Evolutionary conservation across 2,797 vertebrate genomes (phyloP), one percentile per base, ranked within the genome.

Genomic region (Sciurus vulgaris): DNA sequence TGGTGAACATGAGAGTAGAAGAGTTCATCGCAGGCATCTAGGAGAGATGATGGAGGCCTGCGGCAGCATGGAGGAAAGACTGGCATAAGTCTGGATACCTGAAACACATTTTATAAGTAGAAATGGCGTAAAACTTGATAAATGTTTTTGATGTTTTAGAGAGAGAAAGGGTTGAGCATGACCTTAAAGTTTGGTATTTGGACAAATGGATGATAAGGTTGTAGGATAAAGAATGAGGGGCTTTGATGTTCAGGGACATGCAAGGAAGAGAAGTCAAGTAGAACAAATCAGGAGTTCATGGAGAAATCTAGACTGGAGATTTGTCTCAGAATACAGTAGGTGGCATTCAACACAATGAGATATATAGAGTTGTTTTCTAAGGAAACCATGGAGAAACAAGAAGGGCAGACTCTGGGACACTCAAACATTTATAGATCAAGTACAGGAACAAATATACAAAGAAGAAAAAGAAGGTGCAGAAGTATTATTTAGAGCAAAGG

Each of bases 201-300:
- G 59, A 22, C 8, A 87, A 41, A 17, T 33, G 33, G 10, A 44
- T 67, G 72, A 79, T 1, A 12, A 89, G 33, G 61, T 82, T 9
- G 12, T 35, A 65, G 26, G 28, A 44, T 1, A 76, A 85, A 72
- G 28, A 82, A 35, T 12, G 92, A 33, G 59, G 35, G 61, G 77
- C 9, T 77, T 82, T 30, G 49, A 41, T 2, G 18, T 51, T 79
- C 8, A 8, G 47, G 30, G 59, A 24, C 5, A 35, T 47, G n/a
- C 63, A 44, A 67, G 24, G 38, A 76, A 85, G 35, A 89, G 56
- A 65, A 1, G 13, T n/a, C 41, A 82, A 35, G 22, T 24, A 77
- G 14, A 28, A 79, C 12, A 90, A 18, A 74, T 56, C 14, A 82
- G 38, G 63, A 96, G 41, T 69, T 93, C 65, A 92, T 85, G 49